Conservation (phyloP, 1,140 invertebrate genomes). For the Ylistrum balloti region DNA sequence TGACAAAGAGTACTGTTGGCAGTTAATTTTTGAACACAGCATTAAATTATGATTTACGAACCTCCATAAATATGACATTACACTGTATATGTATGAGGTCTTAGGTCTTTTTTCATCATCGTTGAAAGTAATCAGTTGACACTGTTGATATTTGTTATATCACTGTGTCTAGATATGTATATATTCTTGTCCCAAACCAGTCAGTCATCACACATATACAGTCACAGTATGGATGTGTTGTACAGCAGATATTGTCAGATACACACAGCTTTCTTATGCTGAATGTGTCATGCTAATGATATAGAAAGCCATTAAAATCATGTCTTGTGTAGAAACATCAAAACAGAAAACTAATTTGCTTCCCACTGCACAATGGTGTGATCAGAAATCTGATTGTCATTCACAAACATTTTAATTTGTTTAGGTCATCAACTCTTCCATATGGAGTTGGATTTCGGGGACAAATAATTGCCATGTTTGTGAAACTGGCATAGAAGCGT, state of each 20-base stretch:
- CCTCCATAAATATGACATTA: too few species aligned
- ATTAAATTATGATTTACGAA: too few species aligned
- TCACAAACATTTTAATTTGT: background rate
- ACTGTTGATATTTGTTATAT: too few species aligned
- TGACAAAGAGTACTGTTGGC: too few species aligned
- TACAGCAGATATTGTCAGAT: conserved; percentile 5
- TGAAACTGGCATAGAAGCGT: background rate
- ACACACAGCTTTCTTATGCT: background rate
- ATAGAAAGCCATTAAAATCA: conserved; percentile 16
- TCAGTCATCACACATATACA: background rate
- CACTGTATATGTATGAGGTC: too few species aligned
- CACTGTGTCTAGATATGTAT: too few species aligned
- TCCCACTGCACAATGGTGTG: conserved; percentile 31
- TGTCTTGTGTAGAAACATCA: background rate
- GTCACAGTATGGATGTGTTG: background rate
- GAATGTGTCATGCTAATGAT: conserved; percentile 33
- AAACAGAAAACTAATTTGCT: conserved; percentile 9
- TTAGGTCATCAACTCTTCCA: background rate
- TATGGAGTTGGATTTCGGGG: background rate
- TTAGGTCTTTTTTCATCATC: too few species aligned
- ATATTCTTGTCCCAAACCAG: too few species aligned
- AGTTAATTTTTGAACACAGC: too few species aligned
- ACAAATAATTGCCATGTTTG: background rate
- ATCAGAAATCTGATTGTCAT: conserved; percentile 1
- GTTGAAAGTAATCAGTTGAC: too few species aligned